These are phyloP conservation scores for Buathra laborator DNA, from an alignment of 2,888 invertebrate genomes.

Conservation along the genomic window DNA sequence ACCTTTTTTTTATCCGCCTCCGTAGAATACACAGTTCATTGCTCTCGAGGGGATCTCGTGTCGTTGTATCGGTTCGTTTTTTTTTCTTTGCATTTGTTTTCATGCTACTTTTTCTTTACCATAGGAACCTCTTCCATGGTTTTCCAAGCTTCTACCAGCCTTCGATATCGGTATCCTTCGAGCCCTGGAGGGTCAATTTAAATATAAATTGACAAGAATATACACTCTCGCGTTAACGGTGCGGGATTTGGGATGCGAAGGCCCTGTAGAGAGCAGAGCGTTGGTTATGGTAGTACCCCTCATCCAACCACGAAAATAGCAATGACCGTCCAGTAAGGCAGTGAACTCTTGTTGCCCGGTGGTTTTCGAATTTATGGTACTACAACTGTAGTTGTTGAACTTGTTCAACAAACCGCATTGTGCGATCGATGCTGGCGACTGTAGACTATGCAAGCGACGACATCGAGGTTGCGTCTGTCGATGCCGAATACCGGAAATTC, in stretches of 20 bases:
- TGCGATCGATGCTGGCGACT: conserved; percentile 13
- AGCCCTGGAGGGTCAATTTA: conserved; percentile 35
- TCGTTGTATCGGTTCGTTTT: conserved; percentile 10
- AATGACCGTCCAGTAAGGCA: conserved; percentile 3
- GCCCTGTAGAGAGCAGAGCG: background rate
- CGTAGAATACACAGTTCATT: conserved; percentile 48
- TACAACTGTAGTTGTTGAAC: background rate
- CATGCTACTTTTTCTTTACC: conserved; percentile 30
- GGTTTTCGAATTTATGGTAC: conserved; percentile 15
- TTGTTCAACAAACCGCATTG: background rate
- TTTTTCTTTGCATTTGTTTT: conserved; percentile 9
- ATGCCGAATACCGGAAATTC: conserved; percentile 8
- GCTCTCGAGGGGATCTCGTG: conserved; percentile 39
- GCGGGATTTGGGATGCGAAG: background rate
- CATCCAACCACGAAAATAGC: background rate
- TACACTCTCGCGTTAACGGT: background rate
- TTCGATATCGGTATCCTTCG: background rate
- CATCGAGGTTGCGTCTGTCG: background rate
- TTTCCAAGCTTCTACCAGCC: conserved; percentile 16
- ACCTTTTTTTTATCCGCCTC: conserved; percentile 46
- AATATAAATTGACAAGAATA: background rate
- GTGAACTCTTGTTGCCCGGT: conserved; percentile 1
- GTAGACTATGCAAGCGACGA: background rate
- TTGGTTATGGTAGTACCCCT: background rate
- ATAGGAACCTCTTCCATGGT: conserved; percentile 32